phyloP scores from a whole-genome alignment of 1,140 invertebrate genomes.

The Plectrocnemia conspersa region DNA sequence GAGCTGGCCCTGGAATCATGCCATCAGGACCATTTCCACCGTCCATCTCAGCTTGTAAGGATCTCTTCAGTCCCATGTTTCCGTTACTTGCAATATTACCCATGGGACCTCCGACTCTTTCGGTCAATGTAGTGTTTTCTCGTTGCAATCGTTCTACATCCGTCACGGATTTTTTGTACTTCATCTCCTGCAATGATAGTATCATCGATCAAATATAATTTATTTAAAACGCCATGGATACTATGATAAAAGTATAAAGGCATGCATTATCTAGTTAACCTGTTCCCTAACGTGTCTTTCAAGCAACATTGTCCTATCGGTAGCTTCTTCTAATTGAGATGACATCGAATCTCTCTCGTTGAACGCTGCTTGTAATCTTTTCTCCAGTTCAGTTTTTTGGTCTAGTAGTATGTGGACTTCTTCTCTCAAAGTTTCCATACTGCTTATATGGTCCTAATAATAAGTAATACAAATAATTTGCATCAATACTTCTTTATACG shows the following conservation, averaged over 20 bases:
- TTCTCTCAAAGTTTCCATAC: conserved; percentile 80
- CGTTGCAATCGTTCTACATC: conserved; percentile 58
- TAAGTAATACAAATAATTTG: background rate
- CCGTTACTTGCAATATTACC: conserved; percentile 39
- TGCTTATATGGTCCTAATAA: conserved; percentile 77
- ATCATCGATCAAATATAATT: background rate
- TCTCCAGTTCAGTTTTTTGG: conserved; percentile 80
- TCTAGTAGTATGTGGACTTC: conserved; percentile 81
- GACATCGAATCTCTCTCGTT: conserved; percentile 75
- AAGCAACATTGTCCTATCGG: conserved; percentile 78
- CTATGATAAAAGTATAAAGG: background rate
- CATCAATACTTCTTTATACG: background rate
- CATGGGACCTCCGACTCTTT: conserved; percentile 50
- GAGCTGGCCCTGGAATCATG: conserved; percentile 57
- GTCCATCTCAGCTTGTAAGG: conserved; percentile 72
- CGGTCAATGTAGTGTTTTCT: conserved; percentile 60
- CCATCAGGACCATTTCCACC: conserved; percentile 55
- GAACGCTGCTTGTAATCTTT: conserved; percentile 64
- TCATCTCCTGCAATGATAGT: conserved; percentile 44
- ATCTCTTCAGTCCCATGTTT: conserved; percentile 47
- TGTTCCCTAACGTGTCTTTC: conserved; percentile 83
- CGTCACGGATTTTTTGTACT: conserved; percentile 57
- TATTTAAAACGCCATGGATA: background rate
- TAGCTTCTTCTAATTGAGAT: conserved; percentile 79
- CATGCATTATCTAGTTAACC: too few relatives aligned